Evolutionary conservation across 2,797 vertebrate species (phyloP).

Genomic region (Discoglossus pictus): DNA sequence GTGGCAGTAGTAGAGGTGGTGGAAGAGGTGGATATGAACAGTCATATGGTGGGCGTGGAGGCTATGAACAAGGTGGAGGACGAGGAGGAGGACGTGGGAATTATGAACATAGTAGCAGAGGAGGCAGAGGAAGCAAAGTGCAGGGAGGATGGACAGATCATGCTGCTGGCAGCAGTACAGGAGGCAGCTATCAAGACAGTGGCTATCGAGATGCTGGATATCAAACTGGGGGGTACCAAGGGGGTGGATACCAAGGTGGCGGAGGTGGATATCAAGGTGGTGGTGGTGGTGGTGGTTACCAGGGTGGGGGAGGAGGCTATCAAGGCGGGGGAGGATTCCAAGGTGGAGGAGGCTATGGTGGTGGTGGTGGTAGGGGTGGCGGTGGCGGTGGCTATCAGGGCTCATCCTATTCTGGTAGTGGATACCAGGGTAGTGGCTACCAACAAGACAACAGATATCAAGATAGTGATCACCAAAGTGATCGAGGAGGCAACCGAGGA

Average conservation of each 20-base stretch:
- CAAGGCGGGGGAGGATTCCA: slow-evolving; percentile 65
- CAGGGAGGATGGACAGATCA: slow-evolving; percentile 79
- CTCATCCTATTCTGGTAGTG: slow-evolving; percentile 74
- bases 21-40: slow-evolving; percentile 79
- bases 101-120: slow-evolving; percentile 72
- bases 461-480: slow-evolving; percentile 75
- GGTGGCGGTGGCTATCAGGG: slow-evolving; percentile 77
- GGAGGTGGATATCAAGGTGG: slow-evolving; percentile 74
- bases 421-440: slow-evolving; percentile 75
- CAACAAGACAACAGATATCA: slow-evolving; percentile 79
- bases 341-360: slow-evolving; percentile 77
- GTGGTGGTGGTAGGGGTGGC: slow-evolving; percentile 58
- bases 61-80: slow-evolving; percentile 64
- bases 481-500: slow-evolving; percentile 74
- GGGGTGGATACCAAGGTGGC: slow-evolving; percentile 70
- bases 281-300: slow-evolving; percentile 56
- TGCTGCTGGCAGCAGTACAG: slow-evolving; percentile 69
- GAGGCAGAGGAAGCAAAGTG: slow-evolving; percentile 77
- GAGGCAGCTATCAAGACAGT: slow-evolving; percentile 76
- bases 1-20: slow-evolving; percentile 73
- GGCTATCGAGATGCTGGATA: slow-evolving; percentile 77
- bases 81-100: slow-evolving; percentile 73
- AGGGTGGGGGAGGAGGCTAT: slow-evolving; percentile 71
- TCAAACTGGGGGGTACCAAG: slow-evolving; percentile 75
- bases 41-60: slow-evolving; percentile 74